phyloP scores from a whole-genome alignment of 2,888 invertebrate genomes.

The Cordylochernes scorpioides region DNA sequence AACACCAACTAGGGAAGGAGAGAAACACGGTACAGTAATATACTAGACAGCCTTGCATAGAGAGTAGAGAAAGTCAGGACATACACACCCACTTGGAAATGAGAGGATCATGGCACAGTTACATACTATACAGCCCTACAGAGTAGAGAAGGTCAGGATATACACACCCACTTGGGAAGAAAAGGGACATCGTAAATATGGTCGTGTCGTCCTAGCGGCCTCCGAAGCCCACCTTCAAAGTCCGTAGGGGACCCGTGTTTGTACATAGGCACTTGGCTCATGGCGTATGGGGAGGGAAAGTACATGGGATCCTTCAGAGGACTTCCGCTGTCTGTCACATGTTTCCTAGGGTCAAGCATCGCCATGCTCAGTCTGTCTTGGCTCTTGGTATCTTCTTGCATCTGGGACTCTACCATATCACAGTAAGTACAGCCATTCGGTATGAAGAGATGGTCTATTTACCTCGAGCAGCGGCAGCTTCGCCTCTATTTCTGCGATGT shows the following conservation, averaged over 20 bases:
- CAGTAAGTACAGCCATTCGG: neutral
- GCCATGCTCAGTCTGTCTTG: slow-evolving; percentile 12
- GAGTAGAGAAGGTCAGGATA: too few relatives aligned
- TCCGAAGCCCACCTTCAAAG: slow-evolving; percentile 8
- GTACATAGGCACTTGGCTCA: slow-evolving; percentile 11
- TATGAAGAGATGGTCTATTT: neutral
- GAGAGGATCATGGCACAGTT: too few relatives aligned
- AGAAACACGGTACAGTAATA: too few relatives aligned
- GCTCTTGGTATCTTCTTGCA: too few relatives aligned
- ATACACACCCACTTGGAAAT: too few relatives aligned
- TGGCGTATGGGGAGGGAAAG: slow-evolving; percentile 13
- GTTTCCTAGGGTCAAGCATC: slow-evolving; percentile 11
- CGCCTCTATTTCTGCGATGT: slow-evolving; percentile 6
- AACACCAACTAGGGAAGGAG: too few relatives aligned
- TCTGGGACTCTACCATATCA: neutral
- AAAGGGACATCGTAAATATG: slow-evolving; percentile 15
- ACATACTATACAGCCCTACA: too few relatives aligned
- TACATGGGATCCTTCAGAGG: slow-evolving; percentile 12
- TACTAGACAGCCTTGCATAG: too few relatives aligned
- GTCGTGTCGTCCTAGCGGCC: slow-evolving; percentile 11
- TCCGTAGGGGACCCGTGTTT: slow-evolving; percentile 9
- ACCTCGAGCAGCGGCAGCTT: slow-evolving; percentile 10
- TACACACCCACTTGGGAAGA: slow-evolving; percentile 14
- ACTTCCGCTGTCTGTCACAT: slow-evolving; percentile 10
- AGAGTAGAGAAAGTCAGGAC: too few relatives aligned